phyloP scores from a whole-genome alignment of 2,113 vertebrate genomes.

The Bothrops jararaca region DNA sequence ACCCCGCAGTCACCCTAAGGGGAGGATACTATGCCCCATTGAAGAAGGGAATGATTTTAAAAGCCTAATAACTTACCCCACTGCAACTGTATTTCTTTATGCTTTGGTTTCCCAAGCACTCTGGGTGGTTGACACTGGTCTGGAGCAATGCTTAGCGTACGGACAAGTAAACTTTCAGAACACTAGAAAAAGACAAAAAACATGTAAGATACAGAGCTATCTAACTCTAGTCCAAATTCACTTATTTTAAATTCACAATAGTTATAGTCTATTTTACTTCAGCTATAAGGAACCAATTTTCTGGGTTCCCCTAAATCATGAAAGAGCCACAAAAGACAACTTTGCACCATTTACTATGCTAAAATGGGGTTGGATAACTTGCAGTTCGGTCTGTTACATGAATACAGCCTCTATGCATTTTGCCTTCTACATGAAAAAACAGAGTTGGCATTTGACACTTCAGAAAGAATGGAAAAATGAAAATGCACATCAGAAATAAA shows the following conservation, averaged over 20 bases:
- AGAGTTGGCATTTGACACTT: neutral
- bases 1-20: neutral
- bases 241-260: neutral
- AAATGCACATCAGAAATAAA: neutral
- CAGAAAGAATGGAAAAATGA: neutral
- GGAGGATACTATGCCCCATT: neutral
- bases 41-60: neutral
- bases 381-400: neutral
- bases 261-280: neutral
- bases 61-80: conserved; percentile 80
- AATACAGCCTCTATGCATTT: neutral
- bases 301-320: neutral
- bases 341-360: neutral
- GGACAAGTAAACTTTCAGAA: conserved; percentile 85
- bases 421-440: neutral
- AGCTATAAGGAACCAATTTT: neutral
- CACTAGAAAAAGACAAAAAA: conserved; percentile 67
- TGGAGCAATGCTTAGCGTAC: conserved; percentile 86
- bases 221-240: neutral
- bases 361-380: neutral
- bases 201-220: neutral
- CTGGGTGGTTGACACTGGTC: conserved; percentile 84
- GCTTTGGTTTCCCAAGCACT: conserved; percentile 88
- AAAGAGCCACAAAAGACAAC: neutral
- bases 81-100: conserved; percentile 91